Evolutionary conservation across 2,113 vertebrate species (phyloP), one percentile per base, ranked within the genome.

Genomic region (Tinamus guttatus): DNA sequence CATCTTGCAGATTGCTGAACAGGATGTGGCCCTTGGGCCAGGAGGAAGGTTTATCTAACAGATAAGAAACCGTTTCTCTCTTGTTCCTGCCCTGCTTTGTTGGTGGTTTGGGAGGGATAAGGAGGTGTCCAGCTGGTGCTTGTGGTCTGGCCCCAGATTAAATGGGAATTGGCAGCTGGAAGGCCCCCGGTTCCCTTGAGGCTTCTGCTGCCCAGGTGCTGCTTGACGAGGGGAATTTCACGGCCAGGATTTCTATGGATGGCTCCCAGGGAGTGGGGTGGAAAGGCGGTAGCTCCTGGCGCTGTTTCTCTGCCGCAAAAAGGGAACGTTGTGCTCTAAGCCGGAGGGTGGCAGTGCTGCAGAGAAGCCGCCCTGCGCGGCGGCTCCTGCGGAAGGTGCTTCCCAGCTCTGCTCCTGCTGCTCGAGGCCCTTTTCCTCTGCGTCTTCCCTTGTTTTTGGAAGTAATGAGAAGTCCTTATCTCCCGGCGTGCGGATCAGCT

Each of bases 331-430:
- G 7, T 10, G 47, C 21, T 32, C 3, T 13, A 19, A 22, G 67
- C 91, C 95, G 3, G 70, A 89, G 80, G 97, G 92, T 96, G 96
- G 94, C 91, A 74, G 74, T 95, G 89, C 73, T 90, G 95, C 85
- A 25, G 80, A 83, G 85, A 78, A 24, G 38, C 92, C 1, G 27
- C n/a, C 73, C 32, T 24, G 19, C 41, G 1, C 64, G 6, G 0
- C 25, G 43, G 51, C 34, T 89, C 34, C 58, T 7, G 45, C 67
- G 63, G 76, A 7, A 54, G 14, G 65, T 54, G 25, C 12, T 43
- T 6, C 30, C 54, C 24, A 34, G 43, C n/a, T 63, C 65, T 18
- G n/a, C 43, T 14, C 38, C 47, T 28, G 7, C 13, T 25, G 54
- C 41, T 43, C 1, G 3, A 2, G 54, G 54, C 70, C 65, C 30